These are phyloP conservation scores for Drosophila lacicola DNA, from an alignment of 2,888 invertebrate genomes.

Conservation along the genomic window DNA sequence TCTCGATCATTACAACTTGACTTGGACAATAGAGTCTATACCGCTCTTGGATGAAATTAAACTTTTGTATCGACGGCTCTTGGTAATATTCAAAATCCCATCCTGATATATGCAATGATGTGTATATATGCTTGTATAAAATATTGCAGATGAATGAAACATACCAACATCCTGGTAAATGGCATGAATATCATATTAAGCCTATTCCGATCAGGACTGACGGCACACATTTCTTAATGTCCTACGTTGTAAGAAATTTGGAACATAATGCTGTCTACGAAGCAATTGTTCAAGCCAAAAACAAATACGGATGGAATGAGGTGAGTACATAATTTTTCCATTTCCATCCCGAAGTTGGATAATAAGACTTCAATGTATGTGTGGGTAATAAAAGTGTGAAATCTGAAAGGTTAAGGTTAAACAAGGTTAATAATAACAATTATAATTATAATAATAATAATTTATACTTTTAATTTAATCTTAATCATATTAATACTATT, in stretches of 20 bases:
- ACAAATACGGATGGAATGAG: slow-evolving; percentile 91
- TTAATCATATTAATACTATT: neutral
- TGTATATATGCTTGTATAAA: neutral
- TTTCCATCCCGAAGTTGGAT: no score
- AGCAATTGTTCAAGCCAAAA: slow-evolving; percentile 90
- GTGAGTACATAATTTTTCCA: slow-evolving; percentile 76
- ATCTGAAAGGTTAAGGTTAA: no score
- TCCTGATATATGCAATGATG: no score
- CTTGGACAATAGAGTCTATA: slow-evolving; percentile 89
- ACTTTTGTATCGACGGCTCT: slow-evolving; percentile 87
- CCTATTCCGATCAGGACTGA: slow-evolving; percentile 84
- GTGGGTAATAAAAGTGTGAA: neutral
- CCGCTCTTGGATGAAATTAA: slow-evolving; percentile 88
- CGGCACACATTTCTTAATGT: slow-evolving; percentile 86
- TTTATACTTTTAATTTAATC: no score
- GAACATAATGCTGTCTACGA: slow-evolving; percentile 90
- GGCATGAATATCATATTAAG: slow-evolving; percentile 87
- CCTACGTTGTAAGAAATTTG: slow-evolving; percentile 88
- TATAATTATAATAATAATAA: no score
- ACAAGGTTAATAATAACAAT: no score
- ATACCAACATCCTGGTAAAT: slow-evolving; percentile 89
- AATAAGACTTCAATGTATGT: neutral
- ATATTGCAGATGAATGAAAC: slow-evolving; percentile 88
- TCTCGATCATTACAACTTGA: slow-evolving; percentile 88
- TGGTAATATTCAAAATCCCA: slow-evolving; percentile 84